phyloP scores from a whole-genome alignment of 2,797 vertebrate genomes.

The Loris lydekkerianus region DNA sequence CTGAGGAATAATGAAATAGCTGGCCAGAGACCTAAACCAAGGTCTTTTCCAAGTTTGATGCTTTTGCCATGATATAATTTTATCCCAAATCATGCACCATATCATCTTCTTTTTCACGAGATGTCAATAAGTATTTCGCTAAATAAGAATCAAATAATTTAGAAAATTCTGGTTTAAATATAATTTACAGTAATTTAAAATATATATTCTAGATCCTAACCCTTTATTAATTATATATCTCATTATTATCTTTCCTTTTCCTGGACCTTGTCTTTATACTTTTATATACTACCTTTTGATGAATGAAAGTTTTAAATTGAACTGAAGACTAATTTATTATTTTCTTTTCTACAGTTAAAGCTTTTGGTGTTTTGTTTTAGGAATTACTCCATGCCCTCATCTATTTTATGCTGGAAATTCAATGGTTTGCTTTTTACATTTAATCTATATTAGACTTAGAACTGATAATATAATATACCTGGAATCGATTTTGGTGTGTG shows the following conservation, averaged over 20 bases:
- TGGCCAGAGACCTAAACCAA: neutral
- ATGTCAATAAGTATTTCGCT: neutral
- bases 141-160: neutral
- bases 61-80: neutral
- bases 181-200: neutral
- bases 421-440: neutral
- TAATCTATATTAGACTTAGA: neutral
- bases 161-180: constrained; percentile 29
- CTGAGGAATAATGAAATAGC: neutral
- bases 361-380: constrained; percentile 24
- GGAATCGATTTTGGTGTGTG: neutral
- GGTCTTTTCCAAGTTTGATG: neutral
- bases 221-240: neutral
- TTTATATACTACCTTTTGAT: neutral
- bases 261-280: neutral
- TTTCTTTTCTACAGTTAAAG: neutral
- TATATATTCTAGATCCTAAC: neutral
- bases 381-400: neutral
- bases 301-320: constrained; percentile 9
- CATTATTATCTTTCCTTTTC: neutral
- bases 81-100: neutral
- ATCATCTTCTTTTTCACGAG: neutral
- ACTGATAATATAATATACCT: constrained; percentile 10
- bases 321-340: neutral
- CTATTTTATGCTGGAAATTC: constrained; percentile 1